phyloP scores from a whole-genome alignment of 2,113 vertebrate genomes.

The Hymenochirus boettgeri region DNA sequence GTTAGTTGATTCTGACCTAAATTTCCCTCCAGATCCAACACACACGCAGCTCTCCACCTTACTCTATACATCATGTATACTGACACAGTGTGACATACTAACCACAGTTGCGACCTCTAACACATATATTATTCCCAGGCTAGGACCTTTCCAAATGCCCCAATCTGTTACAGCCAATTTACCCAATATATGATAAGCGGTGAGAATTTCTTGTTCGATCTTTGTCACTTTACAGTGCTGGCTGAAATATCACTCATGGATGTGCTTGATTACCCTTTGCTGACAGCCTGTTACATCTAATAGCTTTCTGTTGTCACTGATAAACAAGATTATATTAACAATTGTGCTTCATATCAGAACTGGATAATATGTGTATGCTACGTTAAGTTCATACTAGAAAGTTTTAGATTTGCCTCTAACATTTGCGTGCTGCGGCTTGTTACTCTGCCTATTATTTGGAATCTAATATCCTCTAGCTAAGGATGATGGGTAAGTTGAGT shows the following conservation, averaged over 20 bases:
- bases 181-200: not conserved
- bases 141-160: not conserved
- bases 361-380: not conserved
- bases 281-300: not conserved
- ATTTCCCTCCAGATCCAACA: no score
- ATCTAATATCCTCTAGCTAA: no score
- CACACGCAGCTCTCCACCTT: no score
- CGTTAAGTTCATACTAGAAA: no score
- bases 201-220: not conserved
- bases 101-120: no score
- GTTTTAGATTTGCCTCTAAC: not conserved
- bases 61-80: no score
- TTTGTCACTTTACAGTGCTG: constrained; percentile 3
- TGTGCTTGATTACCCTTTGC: constrained; percentile 1
- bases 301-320: not conserved
- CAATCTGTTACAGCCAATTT: not conserved
- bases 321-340: not conserved
- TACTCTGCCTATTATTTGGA: not conserved
- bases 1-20: no score
- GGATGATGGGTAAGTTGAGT: not conserved
- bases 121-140: not conserved
- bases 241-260: not conserved
- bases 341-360: not conserved
- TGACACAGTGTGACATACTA: no score
- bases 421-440: not conserved